Evolutionary conservation across 2,113 vertebrate species (phyloP), one percentile per base, ranked within the genome.

Genomic region (Danionella cerebrum): DNA sequence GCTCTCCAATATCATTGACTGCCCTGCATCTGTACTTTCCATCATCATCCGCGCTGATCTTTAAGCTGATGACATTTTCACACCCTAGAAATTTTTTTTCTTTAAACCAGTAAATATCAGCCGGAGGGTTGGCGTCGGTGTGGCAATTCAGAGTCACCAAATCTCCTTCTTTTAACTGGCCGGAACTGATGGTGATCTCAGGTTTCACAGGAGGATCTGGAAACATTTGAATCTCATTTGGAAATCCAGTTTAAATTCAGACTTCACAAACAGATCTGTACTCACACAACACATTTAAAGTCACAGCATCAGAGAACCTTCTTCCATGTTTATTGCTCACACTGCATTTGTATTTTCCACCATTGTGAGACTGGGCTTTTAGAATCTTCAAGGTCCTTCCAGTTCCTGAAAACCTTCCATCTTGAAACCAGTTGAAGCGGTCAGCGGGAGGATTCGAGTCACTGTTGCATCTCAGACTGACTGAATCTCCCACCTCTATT

Each of bases 101-200:
- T 16, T 54, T 67, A 42, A 31, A 44, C 64, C 54, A 57, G 54
- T 18, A 39, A 54, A 45, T 7, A 7, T 25, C 7, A 11, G 33
- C 36, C 42, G 67, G 57, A 16, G 57, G 57, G 5, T 69, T 33
- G n/a, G 55, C 24, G n/a, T 69, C 67, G 52, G 35, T 38, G 55
- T 36, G 51, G 67, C 57, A 70, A 57, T 18, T 70, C 57, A 70
- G 67, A 42, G 22, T 62, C 67, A 69, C 36, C 16, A 16, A 24
- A 33, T 50, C 44, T 22, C 36, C 63, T 35, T 67, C 55, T 24
- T 41, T 2, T 52, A 69, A 51, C 21, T 41, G 33, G 51, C 33
- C 54, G 36, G 67, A 47, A 11, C 7, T 51, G 53, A 60, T 51
- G 44, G 33, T 48, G 11, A 45, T 7, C 2, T 16, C 14, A 19